These are phyloP conservation scores for Xiphophorus maculatus DNA, from an alignment of 2,113 vertebrate genomes.

Conservation along the genomic window DNA sequence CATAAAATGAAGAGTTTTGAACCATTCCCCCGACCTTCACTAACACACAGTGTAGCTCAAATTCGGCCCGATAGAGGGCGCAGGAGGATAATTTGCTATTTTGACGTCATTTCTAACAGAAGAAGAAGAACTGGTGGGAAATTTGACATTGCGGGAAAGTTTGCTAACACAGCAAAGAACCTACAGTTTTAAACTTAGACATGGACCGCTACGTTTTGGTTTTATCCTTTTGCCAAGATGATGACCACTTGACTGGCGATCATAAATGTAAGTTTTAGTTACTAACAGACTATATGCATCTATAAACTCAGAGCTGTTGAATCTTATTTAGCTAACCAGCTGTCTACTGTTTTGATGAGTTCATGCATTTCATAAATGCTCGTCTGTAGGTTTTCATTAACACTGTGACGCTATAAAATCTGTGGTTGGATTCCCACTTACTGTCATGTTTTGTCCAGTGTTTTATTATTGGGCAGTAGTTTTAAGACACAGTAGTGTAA, in stretches of 20 bases:
- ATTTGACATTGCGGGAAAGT: constrained; percentile 55
- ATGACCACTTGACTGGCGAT: constrained; percentile 15
- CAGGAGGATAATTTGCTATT: neutral
- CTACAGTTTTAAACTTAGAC: neutral
- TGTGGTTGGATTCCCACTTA: too few relatives aligned
- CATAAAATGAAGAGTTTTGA: too few relatives aligned
- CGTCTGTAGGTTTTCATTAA: too few relatives aligned
- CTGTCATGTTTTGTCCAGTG: too few relatives aligned
- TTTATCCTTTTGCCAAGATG: constrained; percentile 43
- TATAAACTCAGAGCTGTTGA: neutral
- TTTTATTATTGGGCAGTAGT: too few relatives aligned
- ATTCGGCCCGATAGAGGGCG: constrained; percentile 26
- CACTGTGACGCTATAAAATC: too few relatives aligned
- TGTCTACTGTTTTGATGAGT: too few relatives aligned
- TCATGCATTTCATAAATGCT: neutral
- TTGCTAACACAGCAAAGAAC: neutral
- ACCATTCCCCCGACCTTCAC: too few relatives aligned
- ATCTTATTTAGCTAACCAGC: neutral
- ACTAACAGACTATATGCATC: too few relatives aligned
- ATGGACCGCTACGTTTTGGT: constrained; percentile 73
- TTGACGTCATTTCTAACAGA: neutral
- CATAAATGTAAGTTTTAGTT: constrained; percentile 54
- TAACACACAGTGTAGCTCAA: neutral
- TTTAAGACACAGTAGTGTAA: neutral
- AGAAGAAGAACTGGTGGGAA: constrained; percentile 68